Percentiles rank a stretch among this genome's conserved stretches.
Evolutionary conservation across 2,888 invertebrate genomes (phyloP).

Genomic region (Gandaritis pyraliata): DNA sequence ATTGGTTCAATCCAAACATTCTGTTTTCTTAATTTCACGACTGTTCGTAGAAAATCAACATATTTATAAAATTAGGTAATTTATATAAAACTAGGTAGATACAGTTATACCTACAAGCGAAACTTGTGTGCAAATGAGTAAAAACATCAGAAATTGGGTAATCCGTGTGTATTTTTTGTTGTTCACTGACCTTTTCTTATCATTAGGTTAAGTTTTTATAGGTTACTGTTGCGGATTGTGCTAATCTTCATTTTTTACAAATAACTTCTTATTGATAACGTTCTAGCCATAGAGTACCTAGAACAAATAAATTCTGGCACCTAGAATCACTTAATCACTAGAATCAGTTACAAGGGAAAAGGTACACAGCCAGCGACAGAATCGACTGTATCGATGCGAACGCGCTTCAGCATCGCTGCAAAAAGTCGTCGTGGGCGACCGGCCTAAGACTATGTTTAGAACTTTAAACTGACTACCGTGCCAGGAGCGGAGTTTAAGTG

Average conservation of each 20-base stretch:
- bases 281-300: too few species aligned
- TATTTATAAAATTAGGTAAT: background rate
- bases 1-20: too few species aligned
- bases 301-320: too few species aligned
- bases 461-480: conserved; percentile 63
- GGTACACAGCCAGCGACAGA: too few species aligned
- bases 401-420: too few species aligned
- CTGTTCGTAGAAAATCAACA: too few species aligned
- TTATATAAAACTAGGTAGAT: background rate
- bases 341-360: too few species aligned
- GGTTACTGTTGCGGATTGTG: conserved; percentile 2
- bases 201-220: background rate
- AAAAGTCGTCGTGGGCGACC: too few species aligned
- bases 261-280: background rate
- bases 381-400: too few species aligned
- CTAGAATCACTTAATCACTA: too few species aligned
- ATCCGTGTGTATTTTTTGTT: conserved; percentile 3
- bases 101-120: background rate
- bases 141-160: conserved; percentile 2
- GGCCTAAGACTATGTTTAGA: conserved; percentile 54
- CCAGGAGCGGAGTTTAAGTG: conserved; percentile 51
- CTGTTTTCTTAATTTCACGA: too few species aligned
- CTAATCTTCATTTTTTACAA: background rate
- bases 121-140: background rate
- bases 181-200: conserved; percentile 4